Evolutionary conservation across 2,797 vertebrate genomes (phyloP).

Genomic region (Odontamblyopus lacepedii): DNA sequence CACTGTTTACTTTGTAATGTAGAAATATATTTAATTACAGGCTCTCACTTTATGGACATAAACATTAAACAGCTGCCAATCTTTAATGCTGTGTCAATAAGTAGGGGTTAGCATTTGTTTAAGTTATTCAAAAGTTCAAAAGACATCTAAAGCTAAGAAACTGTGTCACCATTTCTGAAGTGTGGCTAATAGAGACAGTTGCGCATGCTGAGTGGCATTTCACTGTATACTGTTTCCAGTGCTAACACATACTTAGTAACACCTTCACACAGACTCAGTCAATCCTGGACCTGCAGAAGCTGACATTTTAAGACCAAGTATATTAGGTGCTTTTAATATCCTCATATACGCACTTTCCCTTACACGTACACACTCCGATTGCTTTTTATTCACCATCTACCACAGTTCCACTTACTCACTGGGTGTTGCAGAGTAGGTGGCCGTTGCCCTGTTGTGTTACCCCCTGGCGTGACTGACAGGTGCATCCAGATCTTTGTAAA

Average conservation of each 20-base stretch:
- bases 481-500: constrained; percentile 53
- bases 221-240: constrained; percentile 6
- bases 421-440: constrained; percentile 43
- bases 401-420: constrained; percentile 19
- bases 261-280: neutral
- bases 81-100: too few relatives aligned
- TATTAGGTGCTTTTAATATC: neutral
- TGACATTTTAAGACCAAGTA: neutral
- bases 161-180: neutral
- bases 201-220: constrained; percentile 11
- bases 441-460: constrained; percentile 42
- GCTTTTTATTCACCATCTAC: constrained; percentile 46
- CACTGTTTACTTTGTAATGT: too few relatives aligned
- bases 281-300: constrained; percentile 26
- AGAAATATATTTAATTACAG: too few relatives aligned
- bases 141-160: neutral
- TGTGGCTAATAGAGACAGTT: constrained; percentile 3
- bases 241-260: constrained; percentile 12
- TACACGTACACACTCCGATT: constrained; percentile 35
- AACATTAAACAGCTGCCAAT: too few relatives aligned
- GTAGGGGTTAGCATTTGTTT: too few relatives aligned
- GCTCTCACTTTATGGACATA: too few relatives aligned
- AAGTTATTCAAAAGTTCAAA: too few relatives aligned
- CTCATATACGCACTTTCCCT: constrained; percentile 12
- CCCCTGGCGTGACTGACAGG: constrained; percentile 68